These are phyloP conservation scores for Dynastes grantii DNA, from an alignment of 2,888 invertebrate genomes.

Conservation along the genomic window DNA sequence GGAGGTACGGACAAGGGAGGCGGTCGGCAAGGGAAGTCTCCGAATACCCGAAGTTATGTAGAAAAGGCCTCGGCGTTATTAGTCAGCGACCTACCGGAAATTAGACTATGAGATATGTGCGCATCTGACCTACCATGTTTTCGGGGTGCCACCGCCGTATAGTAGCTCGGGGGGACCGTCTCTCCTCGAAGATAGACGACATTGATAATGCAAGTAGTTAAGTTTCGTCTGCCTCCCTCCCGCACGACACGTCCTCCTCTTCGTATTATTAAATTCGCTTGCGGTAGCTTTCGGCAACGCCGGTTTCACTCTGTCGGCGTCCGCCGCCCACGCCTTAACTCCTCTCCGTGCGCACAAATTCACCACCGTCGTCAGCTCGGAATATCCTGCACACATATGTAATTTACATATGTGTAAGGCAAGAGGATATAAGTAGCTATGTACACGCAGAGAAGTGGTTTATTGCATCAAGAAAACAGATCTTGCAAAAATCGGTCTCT, in stretches of 20 bases:
- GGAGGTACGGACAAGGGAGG: conserved; percentile 2
- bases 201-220: conserved; percentile 60
- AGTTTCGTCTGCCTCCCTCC: conserved; percentile 52
- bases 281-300: conserved; percentile 10
- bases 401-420: background rate
- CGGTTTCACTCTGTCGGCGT: too few relatives aligned
- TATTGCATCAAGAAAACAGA: too few relatives aligned
- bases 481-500: too few relatives aligned
- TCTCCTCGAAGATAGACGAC: conserved; percentile 57
- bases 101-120: conserved; percentile 64
- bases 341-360: background rate
- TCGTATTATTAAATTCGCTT: conserved; percentile 49
- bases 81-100: conserved; percentile 64
- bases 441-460: too few relatives aligned
- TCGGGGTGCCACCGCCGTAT: conserved; percentile 47
- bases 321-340: background rate
- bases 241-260: conserved; percentile 10
- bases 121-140: conserved; percentile 59
- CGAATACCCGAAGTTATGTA: conserved; percentile 59
- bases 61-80: conserved; percentile 60
- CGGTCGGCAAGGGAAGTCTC: background rate
- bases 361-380: background rate
- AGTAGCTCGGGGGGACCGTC: background rate
- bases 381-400: background rate
- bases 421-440: too few relatives aligned